Percentiles rank a stretch among this genome's conserved stretches.
These are phyloP conservation scores for Solen grandis DNA, from an alignment of 1,140 invertebrate genomes.

Conservation along the genomic window DNA sequence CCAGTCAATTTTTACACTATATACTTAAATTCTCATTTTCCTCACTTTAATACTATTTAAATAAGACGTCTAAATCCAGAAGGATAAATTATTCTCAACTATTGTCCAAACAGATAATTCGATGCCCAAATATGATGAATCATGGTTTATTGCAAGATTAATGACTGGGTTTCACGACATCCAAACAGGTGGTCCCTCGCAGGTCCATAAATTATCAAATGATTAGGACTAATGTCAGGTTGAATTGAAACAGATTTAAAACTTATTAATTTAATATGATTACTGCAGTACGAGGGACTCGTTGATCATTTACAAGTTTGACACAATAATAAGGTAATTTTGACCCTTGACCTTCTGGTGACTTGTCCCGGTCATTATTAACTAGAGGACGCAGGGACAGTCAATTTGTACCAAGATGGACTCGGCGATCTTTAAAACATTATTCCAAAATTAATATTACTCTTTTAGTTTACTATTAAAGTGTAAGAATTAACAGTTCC, in stretches of 20 bases:
- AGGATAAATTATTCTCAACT: conserved; percentile 33
- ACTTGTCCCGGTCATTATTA: too few species aligned
- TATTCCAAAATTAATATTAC: too few species aligned
- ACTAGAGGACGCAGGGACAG: too few species aligned
- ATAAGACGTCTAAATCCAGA: conserved; percentile 50
- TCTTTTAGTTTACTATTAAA: too few species aligned
- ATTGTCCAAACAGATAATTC: conserved; percentile 45
- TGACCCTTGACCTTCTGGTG: too few species aligned
- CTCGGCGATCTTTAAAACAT: too few species aligned
- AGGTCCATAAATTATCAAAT: conserved; percentile 46
- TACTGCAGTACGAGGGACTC: conserved; percentile 8
- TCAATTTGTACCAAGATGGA: too few species aligned
- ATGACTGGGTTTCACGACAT: conserved; percentile 24
- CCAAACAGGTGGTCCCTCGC: conserved; percentile 49
- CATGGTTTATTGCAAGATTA: conserved; percentile 10
- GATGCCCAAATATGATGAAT: conserved; percentile 8
- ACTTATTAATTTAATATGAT: conserved; percentile 58
- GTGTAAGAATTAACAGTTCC: too few species aligned
- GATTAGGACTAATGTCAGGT: conserved; percentile 43
- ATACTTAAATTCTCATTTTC: conserved; percentile 49
- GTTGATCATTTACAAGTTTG: conserved; percentile 17
- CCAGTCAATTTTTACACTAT: conserved; percentile 1
- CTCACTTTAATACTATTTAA: conserved; percentile 52
- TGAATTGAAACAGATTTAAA: conserved; percentile 46
- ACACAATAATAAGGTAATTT: conserved; percentile 31